Percentiles rank a stretch among this genome's conserved stretches.
These are phyloP conservation scores for Bombus breviceps DNA, from an alignment of 1,140 invertebrate species.

Conservation along the genomic window DNA sequence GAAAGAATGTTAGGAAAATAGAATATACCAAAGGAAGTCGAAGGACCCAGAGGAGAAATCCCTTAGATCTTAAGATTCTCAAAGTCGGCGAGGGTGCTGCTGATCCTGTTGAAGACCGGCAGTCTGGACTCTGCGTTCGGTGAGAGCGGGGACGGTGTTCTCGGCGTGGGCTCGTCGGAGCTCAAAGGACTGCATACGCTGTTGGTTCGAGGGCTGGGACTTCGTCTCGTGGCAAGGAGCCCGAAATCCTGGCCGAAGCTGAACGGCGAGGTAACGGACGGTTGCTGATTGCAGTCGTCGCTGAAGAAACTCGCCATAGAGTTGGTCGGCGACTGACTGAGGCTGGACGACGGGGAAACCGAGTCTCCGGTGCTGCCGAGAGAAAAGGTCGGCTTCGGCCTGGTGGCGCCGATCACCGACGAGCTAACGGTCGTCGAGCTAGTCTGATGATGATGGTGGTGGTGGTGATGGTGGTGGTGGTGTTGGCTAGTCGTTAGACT, in stretches of 20 bases:
- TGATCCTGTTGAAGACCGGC: constrained; percentile 89
- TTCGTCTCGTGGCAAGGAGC: constrained; percentile 72
- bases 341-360: constrained; percentile 80
- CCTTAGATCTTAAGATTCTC: constrained; percentile 84
- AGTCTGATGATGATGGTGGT: constrained; percentile 61
- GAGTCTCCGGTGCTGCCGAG: constrained; percentile 79
- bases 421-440: constrained; percentile 47
- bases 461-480: constrained; percentile 73
- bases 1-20: neutral
- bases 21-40: constrained; percentile 14
- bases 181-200: constrained; percentile 55
- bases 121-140: constrained; percentile 82
- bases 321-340: constrained; percentile 87
- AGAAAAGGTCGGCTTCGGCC: constrained; percentile 79
- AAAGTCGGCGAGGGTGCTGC: constrained; percentile 84
- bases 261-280: constrained; percentile 76
- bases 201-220: constrained; percentile 61
- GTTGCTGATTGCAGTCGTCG: constrained; percentile 80
- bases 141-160: constrained; percentile 80
- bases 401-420: constrained; percentile 73
- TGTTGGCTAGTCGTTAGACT: constrained; percentile 82
- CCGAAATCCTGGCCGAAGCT: constrained; percentile 79
- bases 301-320: constrained; percentile 89
- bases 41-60: neutral
- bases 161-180: constrained; percentile 76